Evolutionary conservation across 2,113 vertebrate genomes (phyloP).

Genomic region (Miniopterus natalensis): DNA sequence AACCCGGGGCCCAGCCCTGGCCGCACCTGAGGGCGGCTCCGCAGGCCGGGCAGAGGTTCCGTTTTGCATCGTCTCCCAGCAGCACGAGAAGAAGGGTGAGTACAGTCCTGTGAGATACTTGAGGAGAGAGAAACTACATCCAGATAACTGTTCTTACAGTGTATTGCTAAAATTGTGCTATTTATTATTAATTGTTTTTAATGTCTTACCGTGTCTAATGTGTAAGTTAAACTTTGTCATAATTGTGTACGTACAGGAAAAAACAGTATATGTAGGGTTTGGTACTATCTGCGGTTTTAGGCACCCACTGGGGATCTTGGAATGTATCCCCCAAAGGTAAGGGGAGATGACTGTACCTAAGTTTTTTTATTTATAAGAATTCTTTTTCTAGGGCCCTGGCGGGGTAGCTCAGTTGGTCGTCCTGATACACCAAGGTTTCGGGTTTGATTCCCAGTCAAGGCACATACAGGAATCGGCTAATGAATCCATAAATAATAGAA

Average conservation of each 20-base stretch:
- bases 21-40: not conserved
- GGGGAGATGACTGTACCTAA: not conserved
- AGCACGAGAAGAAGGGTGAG: not conserved
- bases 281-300: not conserved
- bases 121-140: not conserved
- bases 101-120: not conserved
- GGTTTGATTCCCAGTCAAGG: no score
- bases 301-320: not conserved
- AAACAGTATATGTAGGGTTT: not conserved
- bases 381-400: not conserved
- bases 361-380: not conserved
- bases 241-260: not conserved
- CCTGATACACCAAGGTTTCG: no score
- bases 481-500: no score
- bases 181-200: not conserved
- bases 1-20: not conserved
- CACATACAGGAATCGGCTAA: no score
- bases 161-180: not conserved
- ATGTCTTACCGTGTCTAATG: not conserved
- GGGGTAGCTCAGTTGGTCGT: not conserved
- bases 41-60: no score
- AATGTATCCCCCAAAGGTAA: not conserved
- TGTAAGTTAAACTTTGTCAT: not conserved
- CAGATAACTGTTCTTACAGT: not conserved
- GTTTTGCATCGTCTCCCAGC: not conserved